Evolutionary conservation across 2,888 invertebrate species (phyloP).

Genomic region (Chrysotoxum bicinctum): DNA sequence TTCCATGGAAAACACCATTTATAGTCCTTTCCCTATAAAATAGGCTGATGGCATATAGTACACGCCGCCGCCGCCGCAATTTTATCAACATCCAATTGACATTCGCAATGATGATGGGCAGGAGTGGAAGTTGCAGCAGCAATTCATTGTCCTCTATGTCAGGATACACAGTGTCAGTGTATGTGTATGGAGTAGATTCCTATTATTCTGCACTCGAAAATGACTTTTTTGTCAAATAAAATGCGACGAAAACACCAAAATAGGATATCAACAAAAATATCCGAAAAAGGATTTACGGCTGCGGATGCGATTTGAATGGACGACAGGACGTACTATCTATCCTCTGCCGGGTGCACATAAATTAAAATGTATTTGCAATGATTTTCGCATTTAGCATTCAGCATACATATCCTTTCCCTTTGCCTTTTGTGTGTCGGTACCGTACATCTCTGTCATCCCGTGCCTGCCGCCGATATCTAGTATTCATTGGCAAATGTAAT

Average conservation of each 20-base stretch:
- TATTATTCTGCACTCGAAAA: constrained; percentile 16
- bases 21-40: neutral
- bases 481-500: constrained; percentile 67
- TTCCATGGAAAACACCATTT: constrained; percentile 26
- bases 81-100: constrained; percentile 50
- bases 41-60: constrained; percentile 16
- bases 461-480: neutral
- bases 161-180: neutral
- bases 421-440: neutral
- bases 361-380: constrained; percentile 72
- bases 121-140: constrained; percentile 58
- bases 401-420: neutral
- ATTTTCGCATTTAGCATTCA: constrained; percentile 62
- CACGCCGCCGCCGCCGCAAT: neutral
- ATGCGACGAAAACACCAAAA: constrained; percentile 64
- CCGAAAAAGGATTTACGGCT: constrained; percentile 71
- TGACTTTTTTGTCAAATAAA: constrained; percentile 41
- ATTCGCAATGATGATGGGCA: constrained; percentile 31
- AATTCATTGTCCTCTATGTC: constrained; percentile 47
- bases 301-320: constrained; percentile 70
- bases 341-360: constrained; percentile 66
- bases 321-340: constrained; percentile 52
- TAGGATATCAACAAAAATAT: constrained; percentile 72
- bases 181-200: neutral
- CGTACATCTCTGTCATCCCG: neutral